These are phyloP conservation scores for Isurus oxyrinchus DNA, from an alignment of 2,113 vertebrate genomes.

Conservation along the genomic window DNA sequence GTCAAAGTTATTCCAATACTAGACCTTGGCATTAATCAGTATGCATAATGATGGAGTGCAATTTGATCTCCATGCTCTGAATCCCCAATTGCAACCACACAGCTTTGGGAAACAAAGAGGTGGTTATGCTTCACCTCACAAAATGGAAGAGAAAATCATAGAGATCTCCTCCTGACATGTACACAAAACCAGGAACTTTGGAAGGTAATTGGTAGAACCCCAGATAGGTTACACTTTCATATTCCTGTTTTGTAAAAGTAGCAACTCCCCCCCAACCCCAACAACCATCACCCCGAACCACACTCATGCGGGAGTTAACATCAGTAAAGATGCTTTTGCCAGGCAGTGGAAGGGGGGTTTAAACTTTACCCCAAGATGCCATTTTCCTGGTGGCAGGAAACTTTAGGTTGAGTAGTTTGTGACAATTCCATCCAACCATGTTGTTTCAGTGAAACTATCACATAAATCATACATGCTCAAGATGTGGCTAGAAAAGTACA, in stretches of 20 bases:
- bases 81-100: neutral
- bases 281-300: too few species aligned
- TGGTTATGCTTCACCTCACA: neutral
- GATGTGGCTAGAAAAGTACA: neutral
- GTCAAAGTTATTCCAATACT: neutral
- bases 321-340: neutral
- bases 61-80: neutral
- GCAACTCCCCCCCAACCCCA: too few species aligned
- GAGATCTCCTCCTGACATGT: neutral
- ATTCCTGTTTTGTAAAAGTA: neutral
- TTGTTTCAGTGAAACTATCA: neutral
- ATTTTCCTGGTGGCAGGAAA: neutral
- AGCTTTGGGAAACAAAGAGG: neutral
- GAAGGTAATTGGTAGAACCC: neutral
- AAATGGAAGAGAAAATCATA: neutral
- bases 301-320: neutral
- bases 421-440: neutral
- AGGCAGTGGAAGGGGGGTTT: neutral
- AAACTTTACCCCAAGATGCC: neutral
- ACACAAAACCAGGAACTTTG: neutral
- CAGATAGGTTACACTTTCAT: neutral
- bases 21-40: neutral
- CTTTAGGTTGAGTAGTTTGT: neutral
- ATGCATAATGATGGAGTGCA: neutral
- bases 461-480: neutral